phyloP scores from a whole-genome alignment of 2,797 vertebrate genomes.

The Coracias cyanogaster region DNA sequence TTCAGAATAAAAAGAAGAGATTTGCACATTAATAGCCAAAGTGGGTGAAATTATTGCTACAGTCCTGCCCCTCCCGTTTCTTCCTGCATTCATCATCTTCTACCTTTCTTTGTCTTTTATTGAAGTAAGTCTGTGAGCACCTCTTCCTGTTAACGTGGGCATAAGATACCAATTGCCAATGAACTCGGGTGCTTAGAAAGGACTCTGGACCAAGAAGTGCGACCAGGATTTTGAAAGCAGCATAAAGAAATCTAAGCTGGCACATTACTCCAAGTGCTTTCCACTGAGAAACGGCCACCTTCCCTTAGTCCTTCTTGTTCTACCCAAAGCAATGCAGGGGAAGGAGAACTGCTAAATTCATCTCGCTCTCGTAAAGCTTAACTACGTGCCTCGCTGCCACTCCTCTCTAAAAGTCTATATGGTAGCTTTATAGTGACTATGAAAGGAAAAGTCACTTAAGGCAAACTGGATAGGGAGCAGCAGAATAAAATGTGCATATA shows the following conservation, averaged over 20 bases:
- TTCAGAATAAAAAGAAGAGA: not conserved
- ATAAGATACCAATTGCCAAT: not conserved
- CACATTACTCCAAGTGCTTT: not conserved
- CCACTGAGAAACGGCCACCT: not conserved
- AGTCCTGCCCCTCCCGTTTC: not conserved
- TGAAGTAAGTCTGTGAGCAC: not conserved
- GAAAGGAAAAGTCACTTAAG: conserved; percentile 47
- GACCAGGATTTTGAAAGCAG: not conserved
- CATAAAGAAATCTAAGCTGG: not conserved
- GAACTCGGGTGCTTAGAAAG: not conserved
- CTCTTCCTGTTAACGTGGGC: not conserved
- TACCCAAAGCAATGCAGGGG: not conserved
- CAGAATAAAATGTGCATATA: not conserved
- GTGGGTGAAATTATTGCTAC: not conserved
- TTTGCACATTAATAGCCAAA: not conserved
- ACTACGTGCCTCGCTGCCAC: not conserved
- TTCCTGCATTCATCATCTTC: not conserved
- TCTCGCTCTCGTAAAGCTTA: not conserved
- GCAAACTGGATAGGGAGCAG: not conserved
- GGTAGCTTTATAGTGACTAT: not conserved
- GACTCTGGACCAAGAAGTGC: not conserved
- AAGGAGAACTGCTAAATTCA: not conserved
- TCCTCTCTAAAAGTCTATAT: not conserved
- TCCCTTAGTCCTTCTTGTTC: not conserved
- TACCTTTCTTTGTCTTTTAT: not conserved